These are phyloP conservation scores for Drosophila planitibia DNA, from an alignment of 2,888 invertebrate species.

Conservation along the genomic window DNA sequence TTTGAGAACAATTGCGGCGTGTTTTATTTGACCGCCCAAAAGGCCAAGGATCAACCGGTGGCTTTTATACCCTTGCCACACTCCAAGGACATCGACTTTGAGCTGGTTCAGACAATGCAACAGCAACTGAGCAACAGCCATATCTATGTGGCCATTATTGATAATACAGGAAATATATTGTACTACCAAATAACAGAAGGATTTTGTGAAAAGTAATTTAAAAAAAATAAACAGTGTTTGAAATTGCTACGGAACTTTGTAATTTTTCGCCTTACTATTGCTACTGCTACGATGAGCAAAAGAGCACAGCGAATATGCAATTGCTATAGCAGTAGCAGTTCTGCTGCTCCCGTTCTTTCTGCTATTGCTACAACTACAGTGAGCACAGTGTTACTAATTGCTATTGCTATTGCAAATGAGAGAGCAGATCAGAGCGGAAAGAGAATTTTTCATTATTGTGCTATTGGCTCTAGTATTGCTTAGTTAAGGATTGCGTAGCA, in stretches of 20 bases:
- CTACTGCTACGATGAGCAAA: neutral
- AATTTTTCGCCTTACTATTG: neutral
- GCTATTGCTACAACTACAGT: neutral
- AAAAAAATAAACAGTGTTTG: fast-evolving
- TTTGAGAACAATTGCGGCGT: conserved; percentile 60
- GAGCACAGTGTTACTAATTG: neutral
- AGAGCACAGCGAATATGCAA: no score
- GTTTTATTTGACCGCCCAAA: conserved; percentile 66
- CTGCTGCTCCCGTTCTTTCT: neutral
- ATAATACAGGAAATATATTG: conserved; percentile 85
- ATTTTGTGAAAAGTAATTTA: conserved; percentile 38
- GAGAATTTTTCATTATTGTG: neutral
- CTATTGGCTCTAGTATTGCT: fast-evolving
- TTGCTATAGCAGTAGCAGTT: neutral
- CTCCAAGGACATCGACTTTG: conserved; percentile 65
- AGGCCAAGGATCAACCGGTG: neutral
- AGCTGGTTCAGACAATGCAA: conserved; percentile 59
- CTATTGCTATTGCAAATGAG: neutral
- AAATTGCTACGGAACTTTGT: neutral
- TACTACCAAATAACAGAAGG: conserved; percentile 85
- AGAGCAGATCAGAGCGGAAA: neutral
- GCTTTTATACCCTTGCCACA: conserved; percentile 69
- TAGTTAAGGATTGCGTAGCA: neutral
- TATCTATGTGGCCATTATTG: conserved; percentile 84
- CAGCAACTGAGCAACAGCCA: conserved; percentile 48